These are phyloP conservation scores for Mermis nigrescens DNA, from an alignment of 2,888 invertebrate species.

Conservation along the genomic window DNA sequence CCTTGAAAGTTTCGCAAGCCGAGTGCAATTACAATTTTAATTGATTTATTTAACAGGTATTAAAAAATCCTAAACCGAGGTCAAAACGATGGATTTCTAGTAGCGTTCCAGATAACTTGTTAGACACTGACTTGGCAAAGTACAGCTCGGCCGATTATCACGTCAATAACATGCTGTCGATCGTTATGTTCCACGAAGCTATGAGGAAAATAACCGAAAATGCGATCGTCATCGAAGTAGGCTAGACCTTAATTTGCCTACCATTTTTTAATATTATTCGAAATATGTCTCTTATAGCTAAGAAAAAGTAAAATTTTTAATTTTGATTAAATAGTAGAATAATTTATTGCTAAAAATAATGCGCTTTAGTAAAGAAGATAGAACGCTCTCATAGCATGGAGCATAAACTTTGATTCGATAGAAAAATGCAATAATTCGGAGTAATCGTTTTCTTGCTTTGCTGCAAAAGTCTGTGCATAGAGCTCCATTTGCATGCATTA, in stretches of 20 bases:
- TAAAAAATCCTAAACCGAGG: constrained; percentile 34
- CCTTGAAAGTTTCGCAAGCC: background rate
- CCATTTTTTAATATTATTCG: background rate
- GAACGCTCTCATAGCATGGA: too few species aligned
- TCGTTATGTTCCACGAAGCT: constrained; percentile 69
- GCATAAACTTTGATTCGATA: too few species aligned
- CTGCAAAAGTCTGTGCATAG: too few species aligned
- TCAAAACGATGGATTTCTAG: constrained; percentile 71
- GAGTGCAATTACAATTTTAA: too few species aligned
- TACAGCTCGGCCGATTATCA: constrained; percentile 73
- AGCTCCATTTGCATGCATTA: too few species aligned
- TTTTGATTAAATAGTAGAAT: background rate
- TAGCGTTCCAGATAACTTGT: constrained; percentile 65
- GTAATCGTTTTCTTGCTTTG: too few species aligned
- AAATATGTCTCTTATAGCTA: too few species aligned
- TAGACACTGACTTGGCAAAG: constrained; percentile 56
- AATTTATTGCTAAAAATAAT: too few species aligned
- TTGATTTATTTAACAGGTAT: constrained; percentile 11
- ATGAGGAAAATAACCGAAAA: constrained; percentile 58
- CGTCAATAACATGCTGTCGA: constrained; percentile 73
- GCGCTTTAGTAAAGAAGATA: too few species aligned
- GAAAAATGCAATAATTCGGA: too few species aligned
- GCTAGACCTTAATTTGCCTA: constrained; percentile 54
- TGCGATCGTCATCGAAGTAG: constrained; percentile 63
- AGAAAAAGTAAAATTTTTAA: background rate